Evolutionary conservation across 2,888 invertebrate species (phyloP).

Genomic region (Tipula vernalis): DNA sequence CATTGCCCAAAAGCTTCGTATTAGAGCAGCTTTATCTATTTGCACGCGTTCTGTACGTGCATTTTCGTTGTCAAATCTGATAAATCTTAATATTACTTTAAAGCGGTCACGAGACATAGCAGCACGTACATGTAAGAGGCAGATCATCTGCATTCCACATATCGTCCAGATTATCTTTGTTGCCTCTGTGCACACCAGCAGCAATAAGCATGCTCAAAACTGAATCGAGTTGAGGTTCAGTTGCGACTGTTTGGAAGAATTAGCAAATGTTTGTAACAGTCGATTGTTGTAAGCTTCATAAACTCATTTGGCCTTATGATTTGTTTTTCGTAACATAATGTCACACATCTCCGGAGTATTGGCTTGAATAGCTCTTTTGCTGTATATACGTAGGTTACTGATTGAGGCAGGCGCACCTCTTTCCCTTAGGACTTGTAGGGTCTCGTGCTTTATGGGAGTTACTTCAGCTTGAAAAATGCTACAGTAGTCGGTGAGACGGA

Average conservation of each 20-base stretch:
- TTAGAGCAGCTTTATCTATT: background rate
- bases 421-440: too few relatives aligned
- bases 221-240: background rate
- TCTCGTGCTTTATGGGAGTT: too few relatives aligned
- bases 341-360: background rate
- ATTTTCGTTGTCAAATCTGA: background rate
- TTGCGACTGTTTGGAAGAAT: background rate
- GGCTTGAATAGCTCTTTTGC: too few relatives aligned
- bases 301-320: background rate
- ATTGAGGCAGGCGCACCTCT: too few relatives aligned
- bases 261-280: background rate
- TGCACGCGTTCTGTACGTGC: background rate
- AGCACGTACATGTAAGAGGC: background rate
- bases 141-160: background rate
- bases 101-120: too few relatives aligned
- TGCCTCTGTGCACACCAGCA: background rate
- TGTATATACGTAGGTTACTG: too few relatives aligned
- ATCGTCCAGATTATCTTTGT: background rate
- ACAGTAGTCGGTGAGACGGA: too few relatives aligned
- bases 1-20: background rate
- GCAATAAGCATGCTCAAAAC: background rate
- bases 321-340: background rate
- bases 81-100: background rate
- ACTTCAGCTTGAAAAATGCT: too few relatives aligned
- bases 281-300: background rate